Base-by-base conservation (phyloP, 2,113 vertebrate genomes). In the Ptyas mucosa region DNA sequence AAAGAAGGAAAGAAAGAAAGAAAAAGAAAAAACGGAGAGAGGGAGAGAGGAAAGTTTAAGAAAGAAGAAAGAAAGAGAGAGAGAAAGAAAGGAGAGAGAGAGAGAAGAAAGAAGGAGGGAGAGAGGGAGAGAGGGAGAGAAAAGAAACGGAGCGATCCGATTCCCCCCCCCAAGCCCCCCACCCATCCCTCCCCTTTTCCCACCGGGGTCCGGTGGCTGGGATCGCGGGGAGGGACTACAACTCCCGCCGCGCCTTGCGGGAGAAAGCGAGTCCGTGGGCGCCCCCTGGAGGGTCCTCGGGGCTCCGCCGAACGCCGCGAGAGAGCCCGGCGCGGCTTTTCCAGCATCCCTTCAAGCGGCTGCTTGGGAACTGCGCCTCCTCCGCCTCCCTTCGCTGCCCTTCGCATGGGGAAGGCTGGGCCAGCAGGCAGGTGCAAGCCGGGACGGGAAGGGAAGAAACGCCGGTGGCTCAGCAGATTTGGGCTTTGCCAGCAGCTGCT, bases 221-320 rank as follows among this genome's bases (percentile, higher is more conserved):
- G 34, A 55, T 2, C 0, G 0, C 43, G 8, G 51, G 51, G 5
- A 46, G 20, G 14, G 92, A 95, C 95, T 96, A 94, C 95, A 94
- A 1, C 10, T 95, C 95, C 95, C 96, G 89, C 39, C n/a, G 88
- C 46, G 93, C 96, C 11, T 34, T n/a, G 87, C 94, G 53, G 81
- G 29, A 10, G 46, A 61, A 26, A 3, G 24, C 3, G 14, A 14
- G 43, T 0, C 3, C 7, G 5, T 8, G 21, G 0, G 87, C 91
- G 24, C 87, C 92, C 53, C 39, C 92, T 92, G 64, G 39, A 5
- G 69, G 92, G 0, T 9, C 9, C 26, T 8, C 0, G 0, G 0
- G 5, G 91, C n/a, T 2, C 46, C 14, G 52, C 91, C 9, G 3
- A 18, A 29, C 49, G 1, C 43, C 23, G 3, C 23, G 3, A 5